Base-by-base conservation (phyloP, 2,888 invertebrate genomes). In the Spicauda simplicius region DNA sequence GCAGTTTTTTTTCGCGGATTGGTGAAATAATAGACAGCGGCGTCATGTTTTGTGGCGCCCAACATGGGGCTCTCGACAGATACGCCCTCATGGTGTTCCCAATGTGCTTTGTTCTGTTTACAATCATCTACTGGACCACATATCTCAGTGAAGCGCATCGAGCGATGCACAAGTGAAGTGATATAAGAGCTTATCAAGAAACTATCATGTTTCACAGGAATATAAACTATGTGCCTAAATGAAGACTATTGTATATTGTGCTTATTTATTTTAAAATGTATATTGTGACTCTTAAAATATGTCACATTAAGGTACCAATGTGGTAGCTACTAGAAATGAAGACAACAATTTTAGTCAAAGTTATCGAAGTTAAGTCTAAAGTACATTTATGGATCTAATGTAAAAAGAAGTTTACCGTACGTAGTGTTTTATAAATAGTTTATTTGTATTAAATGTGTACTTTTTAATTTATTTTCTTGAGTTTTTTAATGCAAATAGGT, bases 41-140 rank as follows among this genome's bases (percentile, higher is more conserved):
- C 8, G 90, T 95, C 45, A 91, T 95, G 84, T 95, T 94, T 77
- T 95, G 95, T 77, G 95, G 95, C 76, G 94, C 95, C 70, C 94
- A 94, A 79, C 91, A 95, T 72, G 95, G 95, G 33, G 86, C 93
- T 50, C 84, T 95, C 69, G 95, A 95, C 81, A 94, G 94, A 79
- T 93, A 93, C 71, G 95, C 95, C 8, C 90, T 95, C n/a, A 93
- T 94, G 71, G 70, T 95, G 53, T 95, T 95, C 80, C 95, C 95
- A 0, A 70, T 94, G 69, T 93, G 94, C 79, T 95, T 95, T 83
- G 72, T 93, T 45, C 86, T 95, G 4, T 95, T 95, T 77, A 89
- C 94, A 54, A 81, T 94, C 69, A 93, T 94, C 70, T 95, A 95
- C 80, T 95, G 95, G 95, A 94, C 94, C 72, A 93, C 94, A 68